These are phyloP conservation scores for Metopolophium dirhodum DNA, from an alignment of 1,140 invertebrate species.

Conservation along the genomic window DNA sequence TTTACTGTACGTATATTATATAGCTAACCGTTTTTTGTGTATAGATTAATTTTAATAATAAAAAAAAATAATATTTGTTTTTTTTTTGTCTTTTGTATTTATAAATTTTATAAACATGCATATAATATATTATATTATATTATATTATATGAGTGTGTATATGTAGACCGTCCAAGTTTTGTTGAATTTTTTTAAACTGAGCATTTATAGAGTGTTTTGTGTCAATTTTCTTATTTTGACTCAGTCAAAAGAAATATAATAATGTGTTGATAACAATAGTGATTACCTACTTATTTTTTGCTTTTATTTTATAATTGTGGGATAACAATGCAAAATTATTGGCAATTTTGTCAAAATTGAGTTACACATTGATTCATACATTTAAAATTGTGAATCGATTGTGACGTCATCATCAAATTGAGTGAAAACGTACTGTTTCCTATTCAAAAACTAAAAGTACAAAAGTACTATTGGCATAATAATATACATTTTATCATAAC, in stretches of 20 bases:
- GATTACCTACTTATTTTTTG: too few relatives aligned
- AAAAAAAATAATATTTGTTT: neutral
- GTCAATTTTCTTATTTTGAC: constrained; percentile 19
- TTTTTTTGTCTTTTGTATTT: neutral
- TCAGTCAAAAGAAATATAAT: neutral
- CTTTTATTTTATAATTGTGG: too few relatives aligned
- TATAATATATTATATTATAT: neutral
- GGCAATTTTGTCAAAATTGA: too few relatives aligned
- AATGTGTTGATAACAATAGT: too few relatives aligned
- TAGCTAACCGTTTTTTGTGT: constrained; percentile 40
- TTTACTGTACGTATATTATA: constrained; percentile 9
- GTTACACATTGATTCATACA: too few relatives aligned
- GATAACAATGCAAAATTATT: too few relatives aligned
- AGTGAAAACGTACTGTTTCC: too few relatives aligned
- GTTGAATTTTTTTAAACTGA: neutral
- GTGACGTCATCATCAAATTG: too few relatives aligned
- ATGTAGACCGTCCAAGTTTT: constrained; percentile 39
- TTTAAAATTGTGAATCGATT: too few relatives aligned
- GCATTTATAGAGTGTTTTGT: neutral
- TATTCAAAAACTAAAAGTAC: too few relatives aligned
- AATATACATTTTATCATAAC: too few relatives aligned
- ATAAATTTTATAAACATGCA: neutral
- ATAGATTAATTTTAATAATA: constrained; percentile 36
- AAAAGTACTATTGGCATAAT: too few relatives aligned
- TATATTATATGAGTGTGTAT: neutral